Evolutionary conservation across 2,888 invertebrate genomes (phyloP).

Genomic region (Nomada goodeniana): DNA sequence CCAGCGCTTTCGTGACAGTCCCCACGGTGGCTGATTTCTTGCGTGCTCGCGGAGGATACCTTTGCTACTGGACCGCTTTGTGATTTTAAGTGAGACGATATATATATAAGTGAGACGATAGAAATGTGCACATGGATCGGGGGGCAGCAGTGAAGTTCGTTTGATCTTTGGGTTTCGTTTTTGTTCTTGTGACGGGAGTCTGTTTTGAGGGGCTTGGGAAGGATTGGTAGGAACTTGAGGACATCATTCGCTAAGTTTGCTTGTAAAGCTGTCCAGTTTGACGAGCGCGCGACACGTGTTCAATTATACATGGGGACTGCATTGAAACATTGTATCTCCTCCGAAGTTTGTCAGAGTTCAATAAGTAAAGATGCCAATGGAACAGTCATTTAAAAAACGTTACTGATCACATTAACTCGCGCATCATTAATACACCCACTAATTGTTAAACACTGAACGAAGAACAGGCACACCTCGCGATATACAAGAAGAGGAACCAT

Average conservation of each 20-base stretch:
- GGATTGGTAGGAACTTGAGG: background rate
- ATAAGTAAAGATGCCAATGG: background rate
- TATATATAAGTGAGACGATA: conserved; percentile 36
- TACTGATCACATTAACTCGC: background rate
- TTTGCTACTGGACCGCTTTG: conserved; percentile 19
- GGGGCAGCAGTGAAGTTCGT: conserved; percentile 18
- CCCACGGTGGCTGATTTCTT: conserved; percentile 24
- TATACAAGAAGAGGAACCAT: background rate
- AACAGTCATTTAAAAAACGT: background rate
- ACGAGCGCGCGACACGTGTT: background rate
- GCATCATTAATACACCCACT: background rate
- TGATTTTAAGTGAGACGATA: conserved; percentile 42
- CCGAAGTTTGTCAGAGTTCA: background rate
- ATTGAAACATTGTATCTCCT: no score
- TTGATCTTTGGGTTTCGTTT: background rate
- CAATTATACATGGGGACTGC: background rate
- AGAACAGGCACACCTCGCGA: background rate
- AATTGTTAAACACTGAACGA: background rate
- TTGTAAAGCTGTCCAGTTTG: background rate
- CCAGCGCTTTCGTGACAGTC: conserved; percentile 44
- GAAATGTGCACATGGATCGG: background rate
- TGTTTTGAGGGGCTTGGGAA: background rate
- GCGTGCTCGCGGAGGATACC: conserved; percentile 23
- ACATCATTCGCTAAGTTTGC: background rate
- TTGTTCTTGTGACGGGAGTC: background rate